Evolutionary conservation across 2,797 vertebrate genomes (phyloP).

Genomic region (Vultur gryphus): DNA sequence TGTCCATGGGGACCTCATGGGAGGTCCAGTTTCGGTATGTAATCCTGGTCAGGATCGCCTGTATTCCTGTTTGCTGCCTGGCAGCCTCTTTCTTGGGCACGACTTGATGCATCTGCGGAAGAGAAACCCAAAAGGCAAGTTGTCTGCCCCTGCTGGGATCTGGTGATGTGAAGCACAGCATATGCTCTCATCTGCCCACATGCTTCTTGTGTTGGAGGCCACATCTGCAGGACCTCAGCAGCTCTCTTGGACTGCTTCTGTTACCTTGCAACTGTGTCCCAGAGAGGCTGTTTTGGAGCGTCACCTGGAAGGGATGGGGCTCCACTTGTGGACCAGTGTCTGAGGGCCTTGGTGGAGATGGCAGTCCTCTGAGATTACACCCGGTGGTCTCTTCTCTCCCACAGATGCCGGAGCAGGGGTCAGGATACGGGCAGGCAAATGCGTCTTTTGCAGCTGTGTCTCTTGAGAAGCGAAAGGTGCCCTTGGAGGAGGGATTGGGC

Average conservation of each 20-base stretch:
- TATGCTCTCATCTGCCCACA: no score
- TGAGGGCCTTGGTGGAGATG: neutral
- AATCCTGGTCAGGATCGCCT: neutral
- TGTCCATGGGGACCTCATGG: neutral
- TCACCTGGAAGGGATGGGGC: neutral
- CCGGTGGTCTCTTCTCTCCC: neutral
- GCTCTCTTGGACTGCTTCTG: neutral
- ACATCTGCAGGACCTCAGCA: neutral
- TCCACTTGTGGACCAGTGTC: neutral
- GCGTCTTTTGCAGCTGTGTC: neutral
- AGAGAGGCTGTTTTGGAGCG: neutral
- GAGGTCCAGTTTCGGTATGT: neutral
- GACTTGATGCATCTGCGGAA: neutral
- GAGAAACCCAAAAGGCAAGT: neutral
- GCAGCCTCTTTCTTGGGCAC: neutral
- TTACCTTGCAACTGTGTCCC: neutral
- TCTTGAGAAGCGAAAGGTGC: neutral
- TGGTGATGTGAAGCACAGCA: accelerated
- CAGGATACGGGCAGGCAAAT: accelerated
- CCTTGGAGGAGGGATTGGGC: neutral
- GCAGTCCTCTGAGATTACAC: neutral
- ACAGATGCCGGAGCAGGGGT: neutral
- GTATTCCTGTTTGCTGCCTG: neutral
- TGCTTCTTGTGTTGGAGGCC: neutral
- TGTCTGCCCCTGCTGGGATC: neutral